Base-by-base conservation (phyloP, 2,888 invertebrate genomes). In the Andrena fulva region DNA sequence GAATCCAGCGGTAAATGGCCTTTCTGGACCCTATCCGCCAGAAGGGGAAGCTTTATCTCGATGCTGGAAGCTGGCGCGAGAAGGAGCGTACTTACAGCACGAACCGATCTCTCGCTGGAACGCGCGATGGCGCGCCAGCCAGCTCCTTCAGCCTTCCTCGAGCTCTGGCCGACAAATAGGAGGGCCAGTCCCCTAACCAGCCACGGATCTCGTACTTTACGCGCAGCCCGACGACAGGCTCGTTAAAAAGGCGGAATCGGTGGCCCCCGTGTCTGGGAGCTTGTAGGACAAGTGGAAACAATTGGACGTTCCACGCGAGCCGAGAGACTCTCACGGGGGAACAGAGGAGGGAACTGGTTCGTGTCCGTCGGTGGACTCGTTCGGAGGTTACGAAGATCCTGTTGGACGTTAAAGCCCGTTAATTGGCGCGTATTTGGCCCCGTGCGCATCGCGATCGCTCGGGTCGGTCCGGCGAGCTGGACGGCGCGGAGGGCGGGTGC, bases 1-100 rank as follows among this genome's bases (percentile, higher is more conserved):
- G 33, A 50, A 35, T 42, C 24, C 63, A 50, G 48, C 69, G 82
- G 70, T 79, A 84, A 84, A 79, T 70, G 73, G 73, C 59, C 82
- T 73, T 52, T 69, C 27, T 31, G 70, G 29, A 42, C 62, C 66
- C 29, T 50, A 48, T 6, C 42, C 12, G 0, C 10, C 16, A 24
- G 10, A 35, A 4, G 20, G 35, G 29, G 31, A 42, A n/a, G 31
- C 52, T 72, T 73, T 78, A 78, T 78, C 78, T 42, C 67, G 72
- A 78, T 78, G 24, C 62, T 42, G 62, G 62, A 42, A 42, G 52
- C 63, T 54, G 8, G 35, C 62, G 62, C 52, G 69, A 69, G 29
- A 24, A 24, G 5, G 42, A 42, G 42, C 42, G 42, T 16, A 42
- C n/a, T n/a, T n/a, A n/a, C 42, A 42, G 4, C 16, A 42, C 42